Conservation (phyloP, 2,113 vertebrate genomes). For the Larimichthys crocea region DNA sequence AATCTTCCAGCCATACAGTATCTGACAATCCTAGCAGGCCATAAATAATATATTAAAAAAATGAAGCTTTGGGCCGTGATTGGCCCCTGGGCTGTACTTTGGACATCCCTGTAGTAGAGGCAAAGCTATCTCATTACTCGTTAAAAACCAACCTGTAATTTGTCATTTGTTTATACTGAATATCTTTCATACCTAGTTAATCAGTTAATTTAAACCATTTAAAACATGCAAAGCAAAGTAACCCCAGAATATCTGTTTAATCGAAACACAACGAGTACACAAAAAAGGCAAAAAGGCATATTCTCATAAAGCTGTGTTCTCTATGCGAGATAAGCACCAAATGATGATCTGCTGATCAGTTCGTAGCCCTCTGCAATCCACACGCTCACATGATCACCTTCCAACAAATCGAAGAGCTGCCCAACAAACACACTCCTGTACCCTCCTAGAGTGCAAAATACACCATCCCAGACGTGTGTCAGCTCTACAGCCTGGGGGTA, state of each 20-base stretch:
- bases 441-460: accelerated
- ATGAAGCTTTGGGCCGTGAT: too few species aligned
- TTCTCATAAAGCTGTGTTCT: not conserved
- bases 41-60: too few species aligned
- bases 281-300: not conserved
- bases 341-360: not conserved
- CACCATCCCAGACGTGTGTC: accelerated
- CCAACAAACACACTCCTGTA: constrained; percentile 11
- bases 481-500: accelerated
- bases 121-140: too few species aligned
- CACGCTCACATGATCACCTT: constrained; percentile 24
- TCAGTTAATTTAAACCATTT: not conserved
- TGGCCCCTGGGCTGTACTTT: too few species aligned
- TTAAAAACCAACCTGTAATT: not conserved
- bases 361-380: not conserved
- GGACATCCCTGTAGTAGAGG: too few species aligned
- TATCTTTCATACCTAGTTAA: not conserved
- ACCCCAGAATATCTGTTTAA: not conserved
- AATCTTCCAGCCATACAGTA: too few species aligned
- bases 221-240: not conserved
- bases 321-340: constrained; percentile 22
- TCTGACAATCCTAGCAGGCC: too few species aligned
- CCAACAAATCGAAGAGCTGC: not conserved
- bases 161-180: not conserved
- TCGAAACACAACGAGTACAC: not conserved